Conservation (phyloP, 2,888 invertebrate species). For the Malthinus seriepunctatus region DNA sequence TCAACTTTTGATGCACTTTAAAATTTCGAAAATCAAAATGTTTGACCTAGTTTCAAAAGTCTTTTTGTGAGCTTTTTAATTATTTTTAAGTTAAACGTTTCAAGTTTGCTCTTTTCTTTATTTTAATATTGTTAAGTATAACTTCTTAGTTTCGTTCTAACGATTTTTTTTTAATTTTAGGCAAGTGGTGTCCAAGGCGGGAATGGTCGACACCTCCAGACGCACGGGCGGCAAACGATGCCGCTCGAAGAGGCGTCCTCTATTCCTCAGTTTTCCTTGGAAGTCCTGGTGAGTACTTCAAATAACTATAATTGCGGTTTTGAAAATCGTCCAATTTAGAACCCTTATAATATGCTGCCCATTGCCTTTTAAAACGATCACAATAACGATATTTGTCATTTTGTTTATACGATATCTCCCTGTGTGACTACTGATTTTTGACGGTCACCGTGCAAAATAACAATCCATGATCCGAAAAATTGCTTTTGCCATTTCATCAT, state of each 20-base stretch:
- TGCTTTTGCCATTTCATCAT: slow-evolving; percentile 42
- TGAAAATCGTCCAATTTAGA: no score
- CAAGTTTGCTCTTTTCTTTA: no score
- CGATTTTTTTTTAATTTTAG: slow-evolving; percentile 59
- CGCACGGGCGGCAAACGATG: slow-evolving; percentile 71
- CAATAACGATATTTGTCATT: background rate
- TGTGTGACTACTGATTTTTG: slow-evolving; percentile 25
- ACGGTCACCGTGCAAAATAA: slow-evolving; percentile 38
- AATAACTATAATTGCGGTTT: background rate
- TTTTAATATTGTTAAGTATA: no score
- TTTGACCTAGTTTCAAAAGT: no score
- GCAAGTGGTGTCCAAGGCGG: slow-evolving; percentile 90
- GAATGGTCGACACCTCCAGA: slow-evolving; percentile 89
- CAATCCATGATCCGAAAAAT: slow-evolving; percentile 44
- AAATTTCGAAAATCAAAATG: no score
- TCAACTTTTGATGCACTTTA: no score
- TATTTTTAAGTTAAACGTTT: no score
- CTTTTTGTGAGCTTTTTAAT: no score
- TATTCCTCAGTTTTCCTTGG: slow-evolving; percentile 93
- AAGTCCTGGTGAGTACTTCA: slow-evolving; percentile 74
- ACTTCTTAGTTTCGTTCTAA: no score
- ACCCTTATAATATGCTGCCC: no score
- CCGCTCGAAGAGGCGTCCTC: slow-evolving; percentile 80
- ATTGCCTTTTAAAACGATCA: no score
- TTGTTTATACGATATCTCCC: slow-evolving; percentile 5